Conservation (phyloP, 2,797 vertebrate genomes). For the Gallinago nigripennis region DNA sequence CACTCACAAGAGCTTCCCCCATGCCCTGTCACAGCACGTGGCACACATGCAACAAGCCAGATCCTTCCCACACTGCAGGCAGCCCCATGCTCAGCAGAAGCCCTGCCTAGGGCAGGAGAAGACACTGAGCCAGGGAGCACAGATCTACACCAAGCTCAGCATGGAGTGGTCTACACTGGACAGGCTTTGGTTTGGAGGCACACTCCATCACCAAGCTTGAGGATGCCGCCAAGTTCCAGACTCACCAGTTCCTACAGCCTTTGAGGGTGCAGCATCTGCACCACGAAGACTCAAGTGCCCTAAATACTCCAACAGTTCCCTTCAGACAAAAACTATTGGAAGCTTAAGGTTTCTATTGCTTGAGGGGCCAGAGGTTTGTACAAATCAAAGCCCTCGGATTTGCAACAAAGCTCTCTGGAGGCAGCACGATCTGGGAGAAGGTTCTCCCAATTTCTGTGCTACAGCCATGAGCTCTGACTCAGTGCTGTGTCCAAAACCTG, state of each 20-base stretch:
- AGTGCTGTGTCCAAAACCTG: not conserved
- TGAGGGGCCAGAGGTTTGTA: not conserved
- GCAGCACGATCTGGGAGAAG: not conserved
- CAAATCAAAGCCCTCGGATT: not conserved
- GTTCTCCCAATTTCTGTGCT: not conserved
- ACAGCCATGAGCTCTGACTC: constrained; percentile 1
- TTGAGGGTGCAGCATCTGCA: not conserved
- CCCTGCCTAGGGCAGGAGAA: not conserved
- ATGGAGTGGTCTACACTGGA: not conserved
- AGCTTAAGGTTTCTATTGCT: not conserved
- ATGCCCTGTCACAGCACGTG: fast-evolving
- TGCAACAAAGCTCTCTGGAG: not conserved
- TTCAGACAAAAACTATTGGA: not conserved
- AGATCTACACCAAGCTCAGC: not conserved
- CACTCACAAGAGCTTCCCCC: not conserved
- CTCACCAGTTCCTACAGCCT: not conserved
- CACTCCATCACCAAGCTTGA: fast-evolving
- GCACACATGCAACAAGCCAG: not conserved
- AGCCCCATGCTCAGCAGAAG: not conserved
- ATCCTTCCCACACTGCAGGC: not conserved
- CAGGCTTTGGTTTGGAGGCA: not conserved
- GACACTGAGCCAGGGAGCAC: not conserved
- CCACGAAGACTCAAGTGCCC: not conserved
- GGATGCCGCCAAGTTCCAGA: not conserved
- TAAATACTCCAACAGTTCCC: not conserved